Conservation (phyloP, 2,797 vertebrate genomes). For the Hemibagrus guttatus region DNA sequence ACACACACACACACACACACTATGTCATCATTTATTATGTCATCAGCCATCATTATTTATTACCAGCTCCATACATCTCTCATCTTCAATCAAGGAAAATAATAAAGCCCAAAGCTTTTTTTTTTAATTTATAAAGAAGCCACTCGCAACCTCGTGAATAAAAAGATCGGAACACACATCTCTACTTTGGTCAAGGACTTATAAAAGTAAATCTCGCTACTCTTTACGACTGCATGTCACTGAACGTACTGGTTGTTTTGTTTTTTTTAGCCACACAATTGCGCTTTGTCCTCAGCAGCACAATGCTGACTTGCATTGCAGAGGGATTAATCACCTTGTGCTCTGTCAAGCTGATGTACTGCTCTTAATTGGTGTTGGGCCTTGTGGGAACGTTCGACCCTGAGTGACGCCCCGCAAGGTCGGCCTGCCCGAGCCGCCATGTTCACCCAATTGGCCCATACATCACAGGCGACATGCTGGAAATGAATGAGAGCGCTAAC, state of each 20-base stretch:
- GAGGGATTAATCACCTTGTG: conserved; percentile 60
- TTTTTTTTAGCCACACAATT: conserved; percentile 36
- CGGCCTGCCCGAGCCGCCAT: conserved; percentile 67
- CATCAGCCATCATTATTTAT: background rate
- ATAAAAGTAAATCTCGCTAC: conserved; percentile 21
- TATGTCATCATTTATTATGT: background rate
- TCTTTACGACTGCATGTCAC: conserved; percentile 30
- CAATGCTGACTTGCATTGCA: conserved; percentile 48
- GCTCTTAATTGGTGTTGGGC: conserved; percentile 59
- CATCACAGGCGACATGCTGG: conserved; percentile 73
- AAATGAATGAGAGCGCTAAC: conserved; percentile 66
- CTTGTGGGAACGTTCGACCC: conserved; percentile 65
- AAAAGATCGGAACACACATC: background rate
- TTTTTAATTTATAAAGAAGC: background rate
- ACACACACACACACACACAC: too few relatives aligned
- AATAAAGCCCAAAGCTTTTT: background rate
- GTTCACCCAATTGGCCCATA: conserved; percentile 69
- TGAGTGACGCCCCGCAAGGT: conserved; percentile 70
- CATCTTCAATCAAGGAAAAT: background rate
- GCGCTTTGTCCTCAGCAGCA: conserved; percentile 35
- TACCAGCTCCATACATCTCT: background rate
- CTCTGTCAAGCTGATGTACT: conserved; percentile 60
- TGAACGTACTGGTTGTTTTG: conserved; percentile 25
- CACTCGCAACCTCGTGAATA: background rate
- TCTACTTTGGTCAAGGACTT: conserved; percentile 27